Percentiles rank a stretch among this genome's conserved stretches.
Evolutionary conservation across 2,113 vertebrate genomes (phyloP).

Genomic region (Cyrtonyx montezumae): DNA sequence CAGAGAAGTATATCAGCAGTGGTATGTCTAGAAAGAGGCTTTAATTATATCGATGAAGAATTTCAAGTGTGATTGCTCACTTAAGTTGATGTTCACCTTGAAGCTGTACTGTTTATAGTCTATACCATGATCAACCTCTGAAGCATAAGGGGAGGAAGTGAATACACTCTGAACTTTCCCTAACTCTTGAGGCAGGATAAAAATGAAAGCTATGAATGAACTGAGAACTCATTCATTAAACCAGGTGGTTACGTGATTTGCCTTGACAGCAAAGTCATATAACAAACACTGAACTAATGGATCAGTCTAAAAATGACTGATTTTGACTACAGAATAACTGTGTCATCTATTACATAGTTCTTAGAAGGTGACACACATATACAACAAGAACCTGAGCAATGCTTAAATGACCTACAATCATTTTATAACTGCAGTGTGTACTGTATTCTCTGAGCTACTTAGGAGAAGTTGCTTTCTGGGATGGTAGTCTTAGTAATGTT

Average conservation of each 20-base stretch:
- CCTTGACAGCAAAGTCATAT: neutral
- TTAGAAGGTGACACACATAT: neutral
- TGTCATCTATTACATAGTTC: neutral
- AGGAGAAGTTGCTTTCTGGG: neutral
- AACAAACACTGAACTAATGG: neutral
- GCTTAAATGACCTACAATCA: neutral
- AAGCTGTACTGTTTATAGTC: neutral
- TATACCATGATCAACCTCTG: neutral
- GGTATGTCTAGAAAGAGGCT: slow-evolving; percentile 7
- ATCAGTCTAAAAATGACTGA: neutral
- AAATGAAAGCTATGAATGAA: neutral
- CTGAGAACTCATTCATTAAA: neutral
- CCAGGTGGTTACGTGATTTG: neutral
- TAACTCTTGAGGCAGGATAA: neutral
- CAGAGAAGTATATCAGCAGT: slow-evolving; percentile 32
- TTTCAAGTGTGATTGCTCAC: neutral
- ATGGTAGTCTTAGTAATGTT: neutral
- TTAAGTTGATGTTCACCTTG: neutral
- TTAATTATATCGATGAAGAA: neutral
- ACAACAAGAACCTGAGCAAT: neutral
- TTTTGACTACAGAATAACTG: neutral
- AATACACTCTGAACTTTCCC: neutral
- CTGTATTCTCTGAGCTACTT: neutral
- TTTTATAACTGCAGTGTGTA: neutral
- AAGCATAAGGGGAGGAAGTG: neutral